phyloP scores from a whole-genome alignment of 2,113 vertebrate species.

The Gobiocypris rarus region DNA sequence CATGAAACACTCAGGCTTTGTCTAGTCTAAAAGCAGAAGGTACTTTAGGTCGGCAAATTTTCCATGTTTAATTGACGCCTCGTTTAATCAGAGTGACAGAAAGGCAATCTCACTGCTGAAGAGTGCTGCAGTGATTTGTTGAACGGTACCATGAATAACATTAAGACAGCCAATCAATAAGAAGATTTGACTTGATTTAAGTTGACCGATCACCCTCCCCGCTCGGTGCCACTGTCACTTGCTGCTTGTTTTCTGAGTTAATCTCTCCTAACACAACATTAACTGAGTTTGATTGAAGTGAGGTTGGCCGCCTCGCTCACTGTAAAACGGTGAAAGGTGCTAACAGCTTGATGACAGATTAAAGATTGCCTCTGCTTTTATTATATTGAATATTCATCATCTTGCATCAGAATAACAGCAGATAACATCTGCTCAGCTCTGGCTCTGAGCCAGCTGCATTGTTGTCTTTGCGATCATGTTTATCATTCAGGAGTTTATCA shows the following conservation, averaged over 20 bases:
- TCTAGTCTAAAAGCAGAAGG: neutral
- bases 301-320: neutral
- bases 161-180: slow-evolving; percentile 30
- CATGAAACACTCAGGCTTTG: neutral
- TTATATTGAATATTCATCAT: slow-evolving; percentile 35
- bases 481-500: slow-evolving; percentile 6
- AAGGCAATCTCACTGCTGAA: slow-evolving; percentile 15
- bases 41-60: neutral
- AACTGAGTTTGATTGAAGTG: slow-evolving; percentile 23
- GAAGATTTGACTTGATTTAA: slow-evolving; percentile 22
- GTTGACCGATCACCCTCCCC: slow-evolving; percentile 17
- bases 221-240: neutral
- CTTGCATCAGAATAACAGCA: neutral
- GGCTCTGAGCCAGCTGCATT: neutral
- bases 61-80: slow-evolving; percentile 2
- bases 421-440: slow-evolving; percentile 26
- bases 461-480: slow-evolving; percentile 16
- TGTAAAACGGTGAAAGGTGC: slow-evolving; percentile 1
- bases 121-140: slow-evolving; percentile 19
- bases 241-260: neutral
- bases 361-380: slow-evolving; percentile 12
- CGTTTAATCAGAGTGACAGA: slow-evolving; percentile 30
- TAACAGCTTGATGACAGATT: slow-evolving; percentile 36
- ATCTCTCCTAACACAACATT: neutral
- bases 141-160: slow-evolving; percentile 21